Base-by-base conservation (phyloP, 2,797 vertebrate species). In the Lateolabrax maculatus region DNA sequence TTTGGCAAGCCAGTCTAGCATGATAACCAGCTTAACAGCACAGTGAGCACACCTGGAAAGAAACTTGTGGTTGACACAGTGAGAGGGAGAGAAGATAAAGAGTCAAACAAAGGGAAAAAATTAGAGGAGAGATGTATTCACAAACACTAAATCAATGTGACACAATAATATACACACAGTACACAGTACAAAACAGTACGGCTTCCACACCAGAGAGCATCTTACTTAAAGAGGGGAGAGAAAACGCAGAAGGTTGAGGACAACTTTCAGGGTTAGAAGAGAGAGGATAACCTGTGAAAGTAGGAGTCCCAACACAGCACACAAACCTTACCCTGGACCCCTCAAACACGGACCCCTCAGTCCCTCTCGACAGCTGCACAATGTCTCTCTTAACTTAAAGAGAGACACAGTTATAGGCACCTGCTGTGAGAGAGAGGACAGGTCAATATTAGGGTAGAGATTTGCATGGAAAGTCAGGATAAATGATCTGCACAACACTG, bases 281-380 rank as follows among this genome's bases (percentile, higher is more conserved):
- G 85, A 92, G 84, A 92, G 92, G 93, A 92, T 86, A 91, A 93
- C 94, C 95, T 96, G 95, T 94, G 87, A 93, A 96, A 96, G 94
- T 94, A 94, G 92, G 93, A 93, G 95, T 95, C 96, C 97, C 96
- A 95, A 95, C 95, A 96, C 94, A 96, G 89, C 95, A 97, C 96
- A 97, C 93, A 94, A 97, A 92, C 96, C 98, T 99, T 99, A 99
- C 98, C 98, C 97, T 97, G 94, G 94, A 90, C 97, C 97, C n/a
- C 96, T 96, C 84, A 96, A 95, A 95, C 94, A 96, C 92, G 83
- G 93, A 91, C 90, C 92, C 82, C 90, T 93, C 93, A 87, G 90
- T 86, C 83, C 88, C 86, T 72, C 83, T 84, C 27, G 78, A 88
- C 90, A 95, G 96, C 90, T 90, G 90, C 87, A 86, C 89, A 92